Percentiles rank a stretch among this genome's conserved stretches.
These are phyloP conservation scores for Cyphotilapia sp. DNA, from an alignment of 2,113 vertebrate genomes.

Conservation along the genomic window DNA sequence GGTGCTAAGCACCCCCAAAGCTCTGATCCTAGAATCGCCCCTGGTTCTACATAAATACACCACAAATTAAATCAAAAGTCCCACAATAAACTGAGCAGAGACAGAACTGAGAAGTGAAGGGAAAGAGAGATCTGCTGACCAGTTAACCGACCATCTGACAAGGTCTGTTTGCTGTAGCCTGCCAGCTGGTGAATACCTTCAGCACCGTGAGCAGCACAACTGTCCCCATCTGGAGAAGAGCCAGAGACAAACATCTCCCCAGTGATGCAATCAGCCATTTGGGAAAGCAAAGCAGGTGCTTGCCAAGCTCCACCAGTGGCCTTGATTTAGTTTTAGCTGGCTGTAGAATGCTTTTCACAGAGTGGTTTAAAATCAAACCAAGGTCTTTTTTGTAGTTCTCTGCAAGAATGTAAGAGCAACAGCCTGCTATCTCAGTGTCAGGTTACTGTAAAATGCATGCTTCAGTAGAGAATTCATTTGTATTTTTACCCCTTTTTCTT, in stretches of 20 bases:
- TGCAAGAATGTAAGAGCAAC: neutral
- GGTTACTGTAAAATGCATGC: neutral
- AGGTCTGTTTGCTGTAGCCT: neutral
- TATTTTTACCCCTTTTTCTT: neutral
- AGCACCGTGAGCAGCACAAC: neutral
- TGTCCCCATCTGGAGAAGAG: conserved; percentile 21
- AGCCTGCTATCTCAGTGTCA: neutral
- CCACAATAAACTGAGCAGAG: neutral
- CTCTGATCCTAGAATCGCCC: neutral
- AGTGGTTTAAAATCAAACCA: neutral
- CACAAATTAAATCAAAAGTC: neutral
- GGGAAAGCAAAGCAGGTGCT: neutral
- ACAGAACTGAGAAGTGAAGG: neutral
- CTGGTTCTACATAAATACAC: neutral
- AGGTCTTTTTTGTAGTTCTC: neutral
- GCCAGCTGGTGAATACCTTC: conserved; percentile 13
- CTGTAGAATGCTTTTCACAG: neutral
- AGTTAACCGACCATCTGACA: conserved; percentile 3
- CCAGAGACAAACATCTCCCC: conserved; percentile 23
- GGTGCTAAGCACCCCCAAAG: no score
- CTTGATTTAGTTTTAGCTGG: neutral
- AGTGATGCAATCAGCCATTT: conserved; percentile 6
- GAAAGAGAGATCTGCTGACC: neutral
- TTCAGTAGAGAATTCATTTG: neutral
- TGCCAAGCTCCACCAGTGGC: neutral